Evolutionary conservation across 1,140 invertebrate species (phyloP).

Genomic region (Drosophila melanogaster): DNA sequence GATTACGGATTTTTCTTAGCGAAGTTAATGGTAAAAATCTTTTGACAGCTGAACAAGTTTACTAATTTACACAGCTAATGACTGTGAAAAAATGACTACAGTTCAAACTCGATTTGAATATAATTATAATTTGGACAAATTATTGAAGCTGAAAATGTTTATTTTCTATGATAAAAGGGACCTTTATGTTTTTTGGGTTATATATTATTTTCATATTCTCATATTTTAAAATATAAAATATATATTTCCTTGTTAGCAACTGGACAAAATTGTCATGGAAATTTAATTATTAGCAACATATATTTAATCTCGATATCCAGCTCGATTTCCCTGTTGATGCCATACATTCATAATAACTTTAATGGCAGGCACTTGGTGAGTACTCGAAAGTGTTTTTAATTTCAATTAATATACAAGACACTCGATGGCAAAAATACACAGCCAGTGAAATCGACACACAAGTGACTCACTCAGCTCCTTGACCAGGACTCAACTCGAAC

Average conservation of each 20-base stretch:
- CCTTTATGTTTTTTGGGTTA: too few species aligned
- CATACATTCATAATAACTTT: slow-evolving; percentile 36
- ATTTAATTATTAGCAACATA: too few species aligned
- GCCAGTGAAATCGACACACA: slow-evolving; percentile 34
- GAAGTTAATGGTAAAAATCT: not conserved
- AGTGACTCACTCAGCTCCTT: slow-evolving; percentile 29
- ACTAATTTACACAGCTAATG: not conserved
- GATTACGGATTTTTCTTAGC: not conserved
- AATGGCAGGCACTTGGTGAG: slow-evolving; percentile 36
- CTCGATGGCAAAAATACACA: slow-evolving; percentile 21
- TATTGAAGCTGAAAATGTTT: not conserved
- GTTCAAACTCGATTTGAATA: too few species aligned
- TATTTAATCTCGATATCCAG: not conserved
- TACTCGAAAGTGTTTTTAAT: slow-evolving; percentile 51
- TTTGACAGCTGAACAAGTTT: slow-evolving; percentile 15
- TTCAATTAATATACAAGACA: slow-evolving; percentile 52
- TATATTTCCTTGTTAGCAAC: too few species aligned
- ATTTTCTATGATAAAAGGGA: not conserved
- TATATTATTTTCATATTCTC: too few species aligned
- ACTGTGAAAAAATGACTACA: not conserved
- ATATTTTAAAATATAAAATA: too few species aligned
- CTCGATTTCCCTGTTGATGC: not conserved
- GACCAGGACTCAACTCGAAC: slow-evolving; percentile 29
- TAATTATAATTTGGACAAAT: not conserved
- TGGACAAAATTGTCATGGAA: too few species aligned